Conservation (phyloP, 2,797 vertebrate species). For the Poecile montanus region DNA sequence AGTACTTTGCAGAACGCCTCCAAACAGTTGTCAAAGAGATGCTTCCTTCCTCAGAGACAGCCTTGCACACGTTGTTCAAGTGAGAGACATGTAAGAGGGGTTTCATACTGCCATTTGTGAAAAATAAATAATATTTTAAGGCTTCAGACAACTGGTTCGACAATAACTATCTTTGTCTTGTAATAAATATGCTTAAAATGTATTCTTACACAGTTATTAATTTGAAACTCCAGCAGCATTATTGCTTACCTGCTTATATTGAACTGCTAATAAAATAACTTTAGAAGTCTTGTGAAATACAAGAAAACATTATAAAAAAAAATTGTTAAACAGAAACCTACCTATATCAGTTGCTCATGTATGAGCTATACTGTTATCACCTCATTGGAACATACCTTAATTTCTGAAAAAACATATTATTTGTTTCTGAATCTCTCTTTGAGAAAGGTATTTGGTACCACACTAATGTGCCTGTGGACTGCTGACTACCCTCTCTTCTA, state of each 20-base stretch:
- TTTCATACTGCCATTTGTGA: neutral
- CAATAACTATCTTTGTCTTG: neutral
- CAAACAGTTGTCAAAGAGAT: neutral
- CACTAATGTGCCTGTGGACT: neutral
- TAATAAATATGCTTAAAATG: neutral
- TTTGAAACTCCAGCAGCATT: constrained; percentile 34
- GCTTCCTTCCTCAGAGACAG: neutral
- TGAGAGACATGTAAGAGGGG: neutral
- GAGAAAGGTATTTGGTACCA: neutral
- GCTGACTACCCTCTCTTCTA: neutral
- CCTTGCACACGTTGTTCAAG: neutral
- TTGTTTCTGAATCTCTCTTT: neutral
- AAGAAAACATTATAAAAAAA: neutral
- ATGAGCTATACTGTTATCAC: neutral
- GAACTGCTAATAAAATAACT: neutral
- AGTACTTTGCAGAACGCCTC: neutral
- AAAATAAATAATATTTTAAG: neutral
- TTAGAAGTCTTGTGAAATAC: neutral
- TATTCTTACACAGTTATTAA: constrained; percentile 5
- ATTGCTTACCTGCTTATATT: neutral
- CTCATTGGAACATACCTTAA: neutral
- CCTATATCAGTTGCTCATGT: fast-evolving
- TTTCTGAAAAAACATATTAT: neutral
- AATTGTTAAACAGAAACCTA: neutral
- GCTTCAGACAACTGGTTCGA: neutral